Percentiles rank a stretch among this genome's conserved stretches.
phyloP scores from a whole-genome alignment of 2,113 vertebrate genomes.

The Nycticryphes semicollaris region DNA sequence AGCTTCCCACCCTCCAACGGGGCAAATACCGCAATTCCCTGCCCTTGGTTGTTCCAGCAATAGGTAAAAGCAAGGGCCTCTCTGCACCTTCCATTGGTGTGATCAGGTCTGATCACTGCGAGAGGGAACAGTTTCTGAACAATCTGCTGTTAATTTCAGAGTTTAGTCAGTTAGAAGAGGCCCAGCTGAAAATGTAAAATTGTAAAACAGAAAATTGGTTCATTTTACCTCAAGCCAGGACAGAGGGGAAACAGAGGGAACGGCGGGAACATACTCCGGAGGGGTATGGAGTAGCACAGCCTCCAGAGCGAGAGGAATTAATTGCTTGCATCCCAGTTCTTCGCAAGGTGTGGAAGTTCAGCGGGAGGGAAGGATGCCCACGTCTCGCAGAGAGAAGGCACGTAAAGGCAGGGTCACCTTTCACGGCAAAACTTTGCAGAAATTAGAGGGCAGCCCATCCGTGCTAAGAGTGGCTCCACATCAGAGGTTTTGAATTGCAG shows the following conservation, averaged over 20 bases:
- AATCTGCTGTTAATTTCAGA: too few species aligned
- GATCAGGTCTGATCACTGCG: too few species aligned
- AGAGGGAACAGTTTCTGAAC: too few species aligned
- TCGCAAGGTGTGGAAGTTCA: neutral
- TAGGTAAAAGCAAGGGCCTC: too few species aligned
- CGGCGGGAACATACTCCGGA: fast-evolving
- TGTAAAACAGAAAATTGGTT: too few species aligned
- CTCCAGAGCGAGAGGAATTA: neutral
- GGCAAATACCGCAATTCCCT: too few species aligned
- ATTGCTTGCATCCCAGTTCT: neutral
- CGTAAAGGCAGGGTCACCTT: conserved; percentile 56
- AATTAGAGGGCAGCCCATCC: conserved; percentile 56
- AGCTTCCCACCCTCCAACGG: too few species aligned
- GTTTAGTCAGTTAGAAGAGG: too few species aligned
- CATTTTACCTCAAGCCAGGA: too few species aligned
- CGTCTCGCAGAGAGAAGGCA: neutral
- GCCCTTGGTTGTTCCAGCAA: too few species aligned
- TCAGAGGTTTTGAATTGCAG: conserved; percentile 56
- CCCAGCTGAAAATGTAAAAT: too few species aligned
- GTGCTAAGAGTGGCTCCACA: conserved; percentile 58
- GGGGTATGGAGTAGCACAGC: neutral
- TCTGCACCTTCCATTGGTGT: too few species aligned
- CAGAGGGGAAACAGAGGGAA: neutral
- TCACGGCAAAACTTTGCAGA: neutral
- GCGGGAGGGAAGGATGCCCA: neutral